Evolutionary conservation across 2,888 invertebrate genomes (phyloP).

Genomic region (Acrobasis suavella): DNA sequence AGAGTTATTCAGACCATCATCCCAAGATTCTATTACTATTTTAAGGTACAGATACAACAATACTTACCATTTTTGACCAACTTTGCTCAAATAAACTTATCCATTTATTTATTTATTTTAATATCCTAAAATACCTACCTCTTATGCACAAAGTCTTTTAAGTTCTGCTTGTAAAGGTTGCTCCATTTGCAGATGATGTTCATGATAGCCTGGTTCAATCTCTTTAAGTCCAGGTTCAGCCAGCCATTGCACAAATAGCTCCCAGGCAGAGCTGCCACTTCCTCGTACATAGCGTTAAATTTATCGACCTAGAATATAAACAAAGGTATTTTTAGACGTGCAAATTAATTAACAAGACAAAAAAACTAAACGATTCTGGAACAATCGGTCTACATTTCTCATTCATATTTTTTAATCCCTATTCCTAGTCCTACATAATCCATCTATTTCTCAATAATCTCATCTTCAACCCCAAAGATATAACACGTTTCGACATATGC

Average conservation of each 20-base stretch:
- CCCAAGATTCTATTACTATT: too few relatives aligned
- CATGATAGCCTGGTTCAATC: conserved; percentile 91
- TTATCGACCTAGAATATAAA: conserved; percentile 85
- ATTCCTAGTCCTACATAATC: too few relatives aligned
- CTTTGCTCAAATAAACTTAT: too few relatives aligned
- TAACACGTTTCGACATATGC: too few relatives aligned
- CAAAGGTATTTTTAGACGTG: conserved; percentile 2
- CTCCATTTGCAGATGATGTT: conserved; percentile 94
- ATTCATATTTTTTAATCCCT: too few relatives aligned
- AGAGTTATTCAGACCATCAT: too few relatives aligned
- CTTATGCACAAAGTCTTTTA: conserved; percentile 90
- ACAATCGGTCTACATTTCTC: too few relatives aligned
- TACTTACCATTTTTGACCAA: too few relatives aligned
- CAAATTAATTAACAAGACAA: neutral
- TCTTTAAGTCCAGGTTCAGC: conserved; percentile 89
- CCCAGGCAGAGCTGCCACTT: conserved; percentile 86
- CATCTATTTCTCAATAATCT: too few relatives aligned
- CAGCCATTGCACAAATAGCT: conserved; percentile 88
- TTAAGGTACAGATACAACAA: too few relatives aligned
- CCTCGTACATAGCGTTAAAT: conserved; percentile 89
- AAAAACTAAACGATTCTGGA: too few relatives aligned
- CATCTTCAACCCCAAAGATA: too few relatives aligned
- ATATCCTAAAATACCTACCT: conserved; percentile 69
- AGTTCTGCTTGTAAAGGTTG: conserved; percentile 92
- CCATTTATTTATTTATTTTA: neutral